Evolutionary conservation across 2,113 vertebrate genomes (phyloP).

Genomic region (Archocentrus centrarchus): DNA sequence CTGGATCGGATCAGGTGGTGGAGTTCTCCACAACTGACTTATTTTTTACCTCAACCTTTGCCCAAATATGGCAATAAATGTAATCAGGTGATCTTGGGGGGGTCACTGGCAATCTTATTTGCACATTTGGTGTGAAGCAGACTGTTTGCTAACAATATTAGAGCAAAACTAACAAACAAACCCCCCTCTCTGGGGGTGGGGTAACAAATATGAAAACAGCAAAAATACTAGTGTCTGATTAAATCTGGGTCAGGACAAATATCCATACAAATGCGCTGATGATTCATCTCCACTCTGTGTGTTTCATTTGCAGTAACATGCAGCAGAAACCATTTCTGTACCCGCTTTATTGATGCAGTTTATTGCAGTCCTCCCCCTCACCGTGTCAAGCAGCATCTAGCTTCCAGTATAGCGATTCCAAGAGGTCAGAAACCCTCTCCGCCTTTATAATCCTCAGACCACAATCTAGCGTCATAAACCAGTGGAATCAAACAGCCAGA

Average conservation of each 20-base stretch:
- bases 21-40: no score
- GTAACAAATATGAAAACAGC: neutral
- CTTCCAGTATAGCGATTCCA: neutral
- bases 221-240: accelerated
- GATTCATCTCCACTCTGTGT: neutral
- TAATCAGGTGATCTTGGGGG: no score
- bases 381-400: neutral
- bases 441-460: neutral
- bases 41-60: no score
- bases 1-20: no score
- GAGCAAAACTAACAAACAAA: no score
- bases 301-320: neutral
- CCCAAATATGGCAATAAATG: no score
- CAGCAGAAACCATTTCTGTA: neutral
- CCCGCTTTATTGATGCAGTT: neutral
- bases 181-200: no score
- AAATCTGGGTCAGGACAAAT: neutral
- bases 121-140: no score
- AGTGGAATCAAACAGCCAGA: conserved; percentile 6
- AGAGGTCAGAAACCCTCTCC: neutral
- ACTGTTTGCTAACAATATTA: no score
- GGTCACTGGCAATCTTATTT: no score
- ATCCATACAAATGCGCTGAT: neutral
- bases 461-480: neutral
- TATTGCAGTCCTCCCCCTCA: neutral